Conservation (phyloP, 2,797 vertebrate species). For the Aythya fuligula region DNA sequence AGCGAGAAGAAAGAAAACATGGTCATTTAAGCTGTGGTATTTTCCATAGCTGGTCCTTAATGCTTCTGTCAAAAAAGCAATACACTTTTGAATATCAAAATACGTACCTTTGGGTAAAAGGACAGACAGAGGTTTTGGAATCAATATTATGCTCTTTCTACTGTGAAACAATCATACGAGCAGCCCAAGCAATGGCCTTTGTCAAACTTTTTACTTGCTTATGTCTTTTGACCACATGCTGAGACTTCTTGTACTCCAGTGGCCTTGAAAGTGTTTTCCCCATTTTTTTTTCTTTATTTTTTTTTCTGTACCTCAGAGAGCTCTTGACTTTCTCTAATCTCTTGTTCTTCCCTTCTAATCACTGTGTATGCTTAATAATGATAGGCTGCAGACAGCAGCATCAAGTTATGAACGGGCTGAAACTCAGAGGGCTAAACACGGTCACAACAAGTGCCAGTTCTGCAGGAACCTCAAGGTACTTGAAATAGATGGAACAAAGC, state of each 20-base stretch:
- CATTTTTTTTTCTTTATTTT: neutral
- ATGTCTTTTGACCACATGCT: neutral
- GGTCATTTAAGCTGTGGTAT: constrained; percentile 14
- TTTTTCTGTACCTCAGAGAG: neutral
- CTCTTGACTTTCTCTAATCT: constrained; percentile 44
- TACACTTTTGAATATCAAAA: neutral
- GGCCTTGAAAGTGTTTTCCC: constrained; percentile 44
- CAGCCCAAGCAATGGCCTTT: constrained; percentile 6
- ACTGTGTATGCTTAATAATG: neutral
- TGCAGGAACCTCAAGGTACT: neutral
- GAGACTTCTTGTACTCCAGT: constrained; percentile 31
- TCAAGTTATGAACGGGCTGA: neutral
- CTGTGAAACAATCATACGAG: neutral
- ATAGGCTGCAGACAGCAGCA: constrained; percentile 29
- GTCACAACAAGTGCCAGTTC: neutral
- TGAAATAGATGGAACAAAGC: neutral
- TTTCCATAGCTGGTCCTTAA: constrained; percentile 9
- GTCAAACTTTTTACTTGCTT: constrained; percentile 34
- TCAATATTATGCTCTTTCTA: constrained; percentile 19
- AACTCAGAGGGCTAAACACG: fast-evolving
- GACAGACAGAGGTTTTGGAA: constrained; percentile 17
- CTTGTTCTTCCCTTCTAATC: constrained; percentile 42
- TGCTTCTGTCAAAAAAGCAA: neutral
- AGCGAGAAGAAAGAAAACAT: constrained; percentile 18
- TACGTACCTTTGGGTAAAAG: constrained; percentile 18